Conservation (phyloP, 2,888 invertebrate genomes). For the Melanotus villosus region DNA sequence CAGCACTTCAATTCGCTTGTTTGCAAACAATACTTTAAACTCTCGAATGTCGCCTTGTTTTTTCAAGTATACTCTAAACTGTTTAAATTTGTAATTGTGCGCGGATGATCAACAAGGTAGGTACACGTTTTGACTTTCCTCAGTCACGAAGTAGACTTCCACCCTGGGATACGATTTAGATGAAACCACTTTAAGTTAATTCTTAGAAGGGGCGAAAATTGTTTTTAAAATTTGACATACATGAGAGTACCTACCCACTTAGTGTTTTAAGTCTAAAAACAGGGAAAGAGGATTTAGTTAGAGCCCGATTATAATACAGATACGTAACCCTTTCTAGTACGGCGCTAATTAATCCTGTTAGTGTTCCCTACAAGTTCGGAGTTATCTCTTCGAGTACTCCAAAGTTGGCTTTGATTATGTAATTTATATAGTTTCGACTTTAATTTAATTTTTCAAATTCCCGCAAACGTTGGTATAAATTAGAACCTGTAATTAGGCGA, state of each 20-base stretch:
- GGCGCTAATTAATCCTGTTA: slow-evolving; percentile 4
- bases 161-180: too few relatives aligned
- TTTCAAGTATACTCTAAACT: slow-evolving; percentile 9
- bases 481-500: too few relatives aligned
- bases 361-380: not conserved
- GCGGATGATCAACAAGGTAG: not conserved
- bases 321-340: slow-evolving; percentile 4
- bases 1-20: slow-evolving; percentile 23
- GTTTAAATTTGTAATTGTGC: slow-evolving; percentile 10
- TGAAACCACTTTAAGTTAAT: too few relatives aligned
- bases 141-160: too few relatives aligned
- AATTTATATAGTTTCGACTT: not conserved
- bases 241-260: not conserved
- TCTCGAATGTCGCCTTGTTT: slow-evolving; percentile 11
- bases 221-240: too few relatives aligned
- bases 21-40: slow-evolving; percentile 13
- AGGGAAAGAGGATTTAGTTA: not conserved
- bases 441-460: too few relatives aligned
- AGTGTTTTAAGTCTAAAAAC: not conserved
- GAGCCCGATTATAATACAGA: slow-evolving; percentile 2
- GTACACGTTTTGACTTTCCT: not conserved
- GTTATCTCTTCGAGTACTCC: not conserved
- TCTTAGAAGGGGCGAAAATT: too few relatives aligned
- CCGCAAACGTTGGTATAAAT: too few relatives aligned
- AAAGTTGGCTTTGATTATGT: not conserved